These are phyloP conservation scores for Lasioglossum villosulum DNA, from an alignment of 2,888 invertebrate genomes.

Conservation along the genomic window DNA sequence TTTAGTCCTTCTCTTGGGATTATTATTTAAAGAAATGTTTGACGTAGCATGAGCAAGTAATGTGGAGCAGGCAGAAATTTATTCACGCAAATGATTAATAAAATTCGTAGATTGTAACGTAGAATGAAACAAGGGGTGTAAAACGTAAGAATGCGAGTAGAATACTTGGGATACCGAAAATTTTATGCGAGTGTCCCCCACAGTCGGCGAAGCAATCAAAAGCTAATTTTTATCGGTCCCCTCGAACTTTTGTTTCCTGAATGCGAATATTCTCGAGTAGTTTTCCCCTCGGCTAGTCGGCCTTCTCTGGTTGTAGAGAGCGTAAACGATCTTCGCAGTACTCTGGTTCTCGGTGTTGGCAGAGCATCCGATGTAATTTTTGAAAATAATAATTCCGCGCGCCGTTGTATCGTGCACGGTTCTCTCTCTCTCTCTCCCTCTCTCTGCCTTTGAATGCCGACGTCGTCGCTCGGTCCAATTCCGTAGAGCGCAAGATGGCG, in stretches of 20 bases:
- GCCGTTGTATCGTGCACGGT: constrained; percentile 2
- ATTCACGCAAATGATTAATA: neutral
- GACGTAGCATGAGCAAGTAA: no score
- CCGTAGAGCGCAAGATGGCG: constrained; percentile 53
- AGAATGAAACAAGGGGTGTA: neutral
- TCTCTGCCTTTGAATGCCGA: constrained; percentile 7
- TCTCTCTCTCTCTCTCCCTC: constrained; percentile 1
- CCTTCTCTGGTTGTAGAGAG: neutral
- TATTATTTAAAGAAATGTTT: no score
- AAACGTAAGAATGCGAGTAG: neutral
- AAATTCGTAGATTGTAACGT: neutral
- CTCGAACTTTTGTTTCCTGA: neutral
- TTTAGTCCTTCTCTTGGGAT: no score
- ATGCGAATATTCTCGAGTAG: neutral
- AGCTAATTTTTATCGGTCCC: neutral
- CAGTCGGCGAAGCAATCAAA: neutral
- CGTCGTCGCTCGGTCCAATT: constrained; percentile 56
- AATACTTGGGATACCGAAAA: neutral
- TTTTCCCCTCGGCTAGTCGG: neutral
- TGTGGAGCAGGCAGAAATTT: neutral
- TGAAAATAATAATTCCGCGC: constrained; percentile 55
- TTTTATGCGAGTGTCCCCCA: neutral
- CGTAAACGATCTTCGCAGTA: neutral
- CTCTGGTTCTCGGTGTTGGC: neutral
- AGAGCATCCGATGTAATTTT: constrained; percentile 31